phyloP scores from a whole-genome alignment of 2,113 vertebrate genomes.

The Capra hircus region DNA sequence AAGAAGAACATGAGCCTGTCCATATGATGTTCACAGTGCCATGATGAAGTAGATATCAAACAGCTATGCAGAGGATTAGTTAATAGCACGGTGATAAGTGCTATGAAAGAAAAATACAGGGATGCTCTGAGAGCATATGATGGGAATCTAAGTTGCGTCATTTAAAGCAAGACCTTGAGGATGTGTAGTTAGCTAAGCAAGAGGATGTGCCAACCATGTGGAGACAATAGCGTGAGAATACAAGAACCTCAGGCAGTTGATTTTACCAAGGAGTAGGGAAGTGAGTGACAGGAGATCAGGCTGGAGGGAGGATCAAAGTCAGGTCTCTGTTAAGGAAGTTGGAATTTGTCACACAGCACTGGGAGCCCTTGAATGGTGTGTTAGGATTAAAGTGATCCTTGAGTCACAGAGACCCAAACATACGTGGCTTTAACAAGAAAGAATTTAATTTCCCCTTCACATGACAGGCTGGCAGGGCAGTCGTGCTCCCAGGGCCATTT shows the following conservation, averaged over 20 bases:
- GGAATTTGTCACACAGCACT: neutral
- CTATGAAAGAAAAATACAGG: neutral
- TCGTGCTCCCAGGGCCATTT: neutral
- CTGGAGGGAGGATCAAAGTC: neutral
- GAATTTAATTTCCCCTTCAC: neutral
- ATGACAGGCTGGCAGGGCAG: neutral
- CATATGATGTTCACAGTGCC: neutral
- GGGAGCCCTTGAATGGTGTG: neutral
- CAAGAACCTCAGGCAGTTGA: neutral
- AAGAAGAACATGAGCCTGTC: neutral
- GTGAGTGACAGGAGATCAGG: neutral
- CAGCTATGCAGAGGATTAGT: neutral
- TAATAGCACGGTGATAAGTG: neutral
- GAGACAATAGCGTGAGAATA: neutral
- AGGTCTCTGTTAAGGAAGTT: neutral
- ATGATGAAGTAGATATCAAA: neutral
- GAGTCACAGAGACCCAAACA: neutral
- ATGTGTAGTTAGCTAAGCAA: neutral
- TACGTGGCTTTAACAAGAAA: neutral
- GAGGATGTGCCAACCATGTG: neutral
- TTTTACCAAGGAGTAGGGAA: neutral
- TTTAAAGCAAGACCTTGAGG: neutral
- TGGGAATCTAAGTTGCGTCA: neutral
- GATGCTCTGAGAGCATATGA: neutral
- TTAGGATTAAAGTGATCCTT: neutral